Evolutionary conservation across 2,113 vertebrate genomes (phyloP).

Genomic region (Tyrannus savana): DNA sequence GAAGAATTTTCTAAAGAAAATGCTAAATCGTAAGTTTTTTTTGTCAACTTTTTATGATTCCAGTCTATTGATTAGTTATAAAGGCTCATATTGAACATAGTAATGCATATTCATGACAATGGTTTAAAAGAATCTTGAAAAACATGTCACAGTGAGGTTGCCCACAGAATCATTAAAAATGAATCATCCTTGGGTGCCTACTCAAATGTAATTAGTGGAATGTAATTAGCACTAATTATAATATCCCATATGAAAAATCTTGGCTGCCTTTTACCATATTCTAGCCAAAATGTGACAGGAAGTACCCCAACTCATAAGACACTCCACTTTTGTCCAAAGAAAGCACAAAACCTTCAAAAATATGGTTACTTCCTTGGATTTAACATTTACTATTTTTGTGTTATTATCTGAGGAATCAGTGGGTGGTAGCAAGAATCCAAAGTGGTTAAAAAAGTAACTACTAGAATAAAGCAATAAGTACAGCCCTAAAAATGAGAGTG

Average conservation of each 20-base stretch:
- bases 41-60: background rate
- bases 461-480: background rate
- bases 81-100: background rate
- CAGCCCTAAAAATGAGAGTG: background rate
- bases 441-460: background rate
- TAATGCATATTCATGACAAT: constrained; percentile 3
- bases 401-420: background rate
- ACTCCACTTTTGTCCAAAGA: background rate
- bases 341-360: background rate
- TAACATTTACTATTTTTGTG: background rate
- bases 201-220: constrained; percentile 79
- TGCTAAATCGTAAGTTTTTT: background rate
- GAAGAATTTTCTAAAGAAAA: background rate
- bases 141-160: constrained; percentile 49
- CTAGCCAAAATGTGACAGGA: constrained; percentile 17
- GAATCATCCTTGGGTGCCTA: constrained; percentile 71
- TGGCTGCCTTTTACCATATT: constrained; percentile 12
- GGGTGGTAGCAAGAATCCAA: background rate
- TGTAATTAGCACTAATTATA: constrained; percentile 83
- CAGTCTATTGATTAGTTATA: constrained; percentile 17
- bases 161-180: constrained; percentile 63
- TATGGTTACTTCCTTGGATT: background rate
- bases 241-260: constrained; percentile 65
- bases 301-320: background rate
- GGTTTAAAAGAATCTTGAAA: constrained; percentile 38